These are phyloP conservation scores for Epinephelus cyanopodus DNA, from an alignment of 2,113 vertebrate genomes.

Conservation along the genomic window DNA sequence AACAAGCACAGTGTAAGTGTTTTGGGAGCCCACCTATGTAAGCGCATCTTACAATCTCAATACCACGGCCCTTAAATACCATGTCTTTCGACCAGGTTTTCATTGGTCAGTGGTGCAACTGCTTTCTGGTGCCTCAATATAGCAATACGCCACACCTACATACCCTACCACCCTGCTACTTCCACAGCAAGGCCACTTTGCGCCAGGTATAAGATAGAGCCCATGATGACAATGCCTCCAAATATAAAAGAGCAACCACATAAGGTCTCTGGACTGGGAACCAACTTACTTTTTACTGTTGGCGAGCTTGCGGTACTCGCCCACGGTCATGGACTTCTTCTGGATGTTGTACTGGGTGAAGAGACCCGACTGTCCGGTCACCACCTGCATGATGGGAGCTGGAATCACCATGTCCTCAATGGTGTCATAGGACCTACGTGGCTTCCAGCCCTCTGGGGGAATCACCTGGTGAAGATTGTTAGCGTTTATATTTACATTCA, in stretches of 20 bases:
- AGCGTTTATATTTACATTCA: not conserved
- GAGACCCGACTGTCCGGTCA: slow-evolving; percentile 96
- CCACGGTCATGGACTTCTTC: slow-evolving; percentile 97
- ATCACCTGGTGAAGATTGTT: slow-evolving; percentile 75
- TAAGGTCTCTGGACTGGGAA: not conserved
- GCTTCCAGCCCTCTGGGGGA: slow-evolving; percentile 93
- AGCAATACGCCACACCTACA: too few relatives aligned
- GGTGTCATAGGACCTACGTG: slow-evolving; percentile 91
- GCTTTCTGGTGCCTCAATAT: too few relatives aligned
- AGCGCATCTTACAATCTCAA: too few relatives aligned
- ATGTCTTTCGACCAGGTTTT: too few relatives aligned
- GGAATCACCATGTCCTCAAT: slow-evolving; percentile 97
- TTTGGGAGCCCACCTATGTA: too few relatives aligned
- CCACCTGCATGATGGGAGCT: slow-evolving; percentile 96
- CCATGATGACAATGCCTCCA: too few relatives aligned
- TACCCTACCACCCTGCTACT: too few relatives aligned
- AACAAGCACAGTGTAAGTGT: too few relatives aligned
- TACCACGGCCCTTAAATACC: too few relatives aligned
- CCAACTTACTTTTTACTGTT: slow-evolving; percentile 94
- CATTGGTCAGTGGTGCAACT: too few relatives aligned
- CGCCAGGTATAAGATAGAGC: too few relatives aligned
- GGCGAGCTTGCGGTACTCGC: slow-evolving; percentile 94
- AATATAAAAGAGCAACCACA: not conserved
- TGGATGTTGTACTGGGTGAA: slow-evolving; percentile 99
- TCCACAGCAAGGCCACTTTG: too few relatives aligned